Evolutionary conservation across 37 sponge, comb jelly and placozoan genomes (phyloP).

Genomic region (Bolinopsis microptera): DNA sequence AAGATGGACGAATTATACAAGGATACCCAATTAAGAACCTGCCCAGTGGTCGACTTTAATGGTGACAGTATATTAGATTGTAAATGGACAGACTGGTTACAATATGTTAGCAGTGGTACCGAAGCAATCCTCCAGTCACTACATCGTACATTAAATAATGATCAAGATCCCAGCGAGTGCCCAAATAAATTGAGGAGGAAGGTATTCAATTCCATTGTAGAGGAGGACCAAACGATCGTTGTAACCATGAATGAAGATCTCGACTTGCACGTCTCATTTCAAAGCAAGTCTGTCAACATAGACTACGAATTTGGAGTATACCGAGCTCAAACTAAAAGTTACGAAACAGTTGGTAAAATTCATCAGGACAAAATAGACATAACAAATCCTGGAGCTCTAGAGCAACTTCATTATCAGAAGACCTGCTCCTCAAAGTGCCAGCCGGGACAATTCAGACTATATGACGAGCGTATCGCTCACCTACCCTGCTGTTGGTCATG

Average conservation of each 20-base stretch:
- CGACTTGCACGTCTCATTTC: background rate
- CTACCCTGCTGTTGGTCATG: slow-evolving; percentile 40
- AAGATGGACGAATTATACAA: background rate
- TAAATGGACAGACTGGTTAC: background rate
- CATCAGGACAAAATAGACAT: background rate
- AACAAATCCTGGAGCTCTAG: background rate
- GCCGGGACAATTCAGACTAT: background rate
- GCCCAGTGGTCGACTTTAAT: background rate
- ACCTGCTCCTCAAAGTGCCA: background rate
- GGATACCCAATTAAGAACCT: background rate
- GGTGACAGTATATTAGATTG: background rate
- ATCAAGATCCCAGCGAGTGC: background rate
- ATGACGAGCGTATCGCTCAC: background rate
- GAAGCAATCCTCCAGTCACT: background rate
- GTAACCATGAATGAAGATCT: background rate
- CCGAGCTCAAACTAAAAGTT: background rate
- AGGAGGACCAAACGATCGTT: background rate
- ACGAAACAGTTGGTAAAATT: background rate
- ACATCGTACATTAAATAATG: background rate
- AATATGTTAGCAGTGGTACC: background rate
- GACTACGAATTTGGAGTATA: background rate
- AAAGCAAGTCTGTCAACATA: background rate
- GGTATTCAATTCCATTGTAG: background rate
- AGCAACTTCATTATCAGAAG: background rate
- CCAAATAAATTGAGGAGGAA: background rate